These are phyloP conservation scores for Ichneumoninae sp. DNA, from an alignment of 2,888 invertebrate genomes.

Conservation along the genomic window DNA sequence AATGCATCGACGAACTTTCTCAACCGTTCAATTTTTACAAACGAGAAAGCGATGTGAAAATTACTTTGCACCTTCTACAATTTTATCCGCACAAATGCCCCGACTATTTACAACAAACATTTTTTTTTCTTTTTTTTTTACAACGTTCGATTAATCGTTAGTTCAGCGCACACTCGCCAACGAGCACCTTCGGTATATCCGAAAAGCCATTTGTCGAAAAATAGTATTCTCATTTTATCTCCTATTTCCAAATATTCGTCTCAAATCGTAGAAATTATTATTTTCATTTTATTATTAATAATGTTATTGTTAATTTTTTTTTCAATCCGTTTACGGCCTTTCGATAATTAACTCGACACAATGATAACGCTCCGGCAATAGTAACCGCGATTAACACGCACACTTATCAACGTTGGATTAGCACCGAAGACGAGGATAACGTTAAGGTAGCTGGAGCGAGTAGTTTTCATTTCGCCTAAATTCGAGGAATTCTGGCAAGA, in stretches of 20 bases:
- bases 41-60: not conserved
- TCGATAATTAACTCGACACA: slow-evolving; percentile 27
- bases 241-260: slow-evolving; percentile 51
- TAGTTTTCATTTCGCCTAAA: too few relatives aligned
- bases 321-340: slow-evolving; percentile 25
- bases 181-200: slow-evolving; percentile 62
- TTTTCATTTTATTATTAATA: not conserved
- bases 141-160: slow-evolving; percentile 6
- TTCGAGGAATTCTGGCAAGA: too few relatives aligned
- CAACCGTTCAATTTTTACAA: not conserved
- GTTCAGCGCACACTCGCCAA: slow-evolving; percentile 27
- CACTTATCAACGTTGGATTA: slow-evolving; percentile 25
- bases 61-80: slow-evolving; percentile 11
- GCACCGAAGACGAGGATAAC: slow-evolving; percentile 57
- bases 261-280: slow-evolving; percentile 57
- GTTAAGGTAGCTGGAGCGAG: too few relatives aligned
- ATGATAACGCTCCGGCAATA: slow-evolving; percentile 14
- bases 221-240: slow-evolving; percentile 51
- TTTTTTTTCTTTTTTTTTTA: not conserved
- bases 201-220: slow-evolving; percentile 65
- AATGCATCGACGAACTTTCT: too few relatives aligned
- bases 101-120: not conserved
- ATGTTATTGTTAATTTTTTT: not conserved
- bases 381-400: not conserved
- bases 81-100: not conserved